These are phyloP conservation scores for Typhlichthys eigenmanni DNA, from an alignment of 2,797 vertebrate species.

Conservation along the genomic window DNA sequence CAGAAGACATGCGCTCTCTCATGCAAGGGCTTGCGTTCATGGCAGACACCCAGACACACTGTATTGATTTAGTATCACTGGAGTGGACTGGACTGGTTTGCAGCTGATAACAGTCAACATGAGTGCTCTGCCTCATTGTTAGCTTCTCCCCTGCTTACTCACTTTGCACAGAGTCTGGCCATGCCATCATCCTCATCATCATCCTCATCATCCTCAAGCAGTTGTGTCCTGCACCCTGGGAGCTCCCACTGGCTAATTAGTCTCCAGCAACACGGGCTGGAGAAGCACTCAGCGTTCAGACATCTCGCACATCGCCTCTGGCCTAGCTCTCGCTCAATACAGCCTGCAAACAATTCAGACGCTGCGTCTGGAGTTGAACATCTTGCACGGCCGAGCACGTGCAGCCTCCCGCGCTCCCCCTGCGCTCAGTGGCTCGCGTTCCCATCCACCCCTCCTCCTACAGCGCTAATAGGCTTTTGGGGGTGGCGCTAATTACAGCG, in stretches of 20 bases:
- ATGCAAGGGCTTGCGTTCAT: constrained; percentile 4
- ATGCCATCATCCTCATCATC: constrained; percentile 37
- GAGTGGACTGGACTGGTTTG: constrained; percentile 60
- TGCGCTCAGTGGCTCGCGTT: too few relatives aligned
- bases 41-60: constrained; percentile 63
- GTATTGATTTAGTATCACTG: constrained; percentile 54
- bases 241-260: constrained; percentile 60
- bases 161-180: constrained; percentile 59
- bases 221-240: constrained; percentile 54
- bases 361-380: too few relatives aligned
- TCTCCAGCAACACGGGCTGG: constrained; percentile 35
- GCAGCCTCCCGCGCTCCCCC: too few relatives aligned
- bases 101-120: constrained; percentile 37
- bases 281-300: constrained; percentile 23
- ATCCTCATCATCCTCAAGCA: constrained; percentile 52
- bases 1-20: neutral
- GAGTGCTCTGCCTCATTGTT: constrained; percentile 50
- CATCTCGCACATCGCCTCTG: constrained; percentile 4
- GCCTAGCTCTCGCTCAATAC: too few relatives aligned
- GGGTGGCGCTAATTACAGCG: too few relatives aligned
- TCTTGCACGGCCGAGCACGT: too few relatives aligned
- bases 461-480: too few relatives aligned
- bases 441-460: too few relatives aligned
- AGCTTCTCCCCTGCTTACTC: constrained; percentile 19
- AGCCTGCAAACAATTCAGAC: too few relatives aligned